phyloP scores from a whole-genome alignment of 2,113 vertebrate species.

The Alectura lathami region DNA sequence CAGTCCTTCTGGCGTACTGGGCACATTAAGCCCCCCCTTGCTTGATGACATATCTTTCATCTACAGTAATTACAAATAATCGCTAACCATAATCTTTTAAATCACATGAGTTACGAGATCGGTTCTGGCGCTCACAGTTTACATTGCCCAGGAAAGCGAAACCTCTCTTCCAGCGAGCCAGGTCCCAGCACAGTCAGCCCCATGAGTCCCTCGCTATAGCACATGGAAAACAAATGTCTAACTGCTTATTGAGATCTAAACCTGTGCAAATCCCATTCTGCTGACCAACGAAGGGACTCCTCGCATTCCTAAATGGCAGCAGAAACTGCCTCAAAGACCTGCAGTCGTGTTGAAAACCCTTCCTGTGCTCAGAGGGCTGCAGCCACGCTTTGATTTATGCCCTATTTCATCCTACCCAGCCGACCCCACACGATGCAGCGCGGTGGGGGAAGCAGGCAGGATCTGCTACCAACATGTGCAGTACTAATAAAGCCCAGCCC shows the following conservation, averaged over 20 bases:
- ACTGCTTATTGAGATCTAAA: background rate
- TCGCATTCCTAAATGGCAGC: background rate
- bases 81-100: background rate
- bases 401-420: background rate
- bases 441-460: background rate
- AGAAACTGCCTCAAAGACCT: background rate
- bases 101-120: background rate
- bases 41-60: background rate
- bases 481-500: background rate
- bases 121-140: background rate
- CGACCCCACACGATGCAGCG: background rate
- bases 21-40: background rate
- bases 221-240: fast-evolving
- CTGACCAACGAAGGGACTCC: background rate
- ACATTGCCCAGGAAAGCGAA: background rate
- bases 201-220: background rate
- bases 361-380: background rate
- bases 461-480: background rate
- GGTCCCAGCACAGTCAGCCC: background rate
- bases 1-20: background rate
- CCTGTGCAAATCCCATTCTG: background rate
- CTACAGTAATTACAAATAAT: background rate
- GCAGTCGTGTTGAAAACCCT: background rate
- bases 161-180: background rate
- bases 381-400: background rate